Conservation (phyloP, 2,113 vertebrate genomes). For the Solenodon paradoxus region DNA sequence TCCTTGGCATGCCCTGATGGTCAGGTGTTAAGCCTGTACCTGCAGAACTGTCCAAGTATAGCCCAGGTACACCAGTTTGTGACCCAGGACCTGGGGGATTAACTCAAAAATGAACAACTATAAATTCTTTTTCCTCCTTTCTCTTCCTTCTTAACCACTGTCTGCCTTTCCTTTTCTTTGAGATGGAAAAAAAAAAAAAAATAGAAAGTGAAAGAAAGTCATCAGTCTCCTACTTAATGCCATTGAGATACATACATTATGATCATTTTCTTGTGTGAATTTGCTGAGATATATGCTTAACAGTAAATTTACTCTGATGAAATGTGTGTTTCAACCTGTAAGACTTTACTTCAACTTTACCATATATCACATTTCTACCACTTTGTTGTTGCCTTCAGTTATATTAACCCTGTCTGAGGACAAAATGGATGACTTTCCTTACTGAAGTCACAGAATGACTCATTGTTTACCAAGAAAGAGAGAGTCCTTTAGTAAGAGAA, state of each 20-base stretch:
- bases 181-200: no score
- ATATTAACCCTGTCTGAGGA: conserved; percentile 77
- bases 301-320: conserved; percentile 74
- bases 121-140: no score
- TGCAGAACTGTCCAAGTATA: no score
- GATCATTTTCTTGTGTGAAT: conserved; percentile 5
- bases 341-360: conserved; percentile 67
- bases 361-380: conserved; percentile 76
- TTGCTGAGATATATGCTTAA: conserved; percentile 4
- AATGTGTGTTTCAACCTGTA: conserved; percentile 66
- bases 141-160: no score
- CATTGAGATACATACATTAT: background rate
- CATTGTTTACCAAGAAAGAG: background rate
- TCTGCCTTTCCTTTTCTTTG: no score
- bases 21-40: no score
- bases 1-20: no score
- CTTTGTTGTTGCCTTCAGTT: conserved; percentile 59
- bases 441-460: conserved; percentile 54
- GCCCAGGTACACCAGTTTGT: no score
- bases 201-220: no score
- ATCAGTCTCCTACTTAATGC: no score
- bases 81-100: no score
- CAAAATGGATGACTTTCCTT: conserved; percentile 69
- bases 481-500: conserved; percentile 47
- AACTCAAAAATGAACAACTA: no score